Evolutionary conservation across 2,888 invertebrate species (phyloP).

Genomic region (Ormyrus labotus): DNA sequence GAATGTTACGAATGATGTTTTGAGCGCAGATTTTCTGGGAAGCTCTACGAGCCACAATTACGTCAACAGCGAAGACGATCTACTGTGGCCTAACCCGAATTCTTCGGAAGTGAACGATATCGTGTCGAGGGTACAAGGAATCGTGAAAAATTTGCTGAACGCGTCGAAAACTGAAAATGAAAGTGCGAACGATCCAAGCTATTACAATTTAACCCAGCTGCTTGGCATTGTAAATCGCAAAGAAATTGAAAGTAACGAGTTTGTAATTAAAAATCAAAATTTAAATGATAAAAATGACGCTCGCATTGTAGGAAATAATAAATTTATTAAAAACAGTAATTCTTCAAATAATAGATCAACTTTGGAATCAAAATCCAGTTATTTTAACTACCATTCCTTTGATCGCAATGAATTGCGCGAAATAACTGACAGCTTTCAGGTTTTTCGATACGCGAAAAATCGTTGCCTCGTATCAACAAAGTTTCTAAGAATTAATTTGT

Average conservation of each 20-base stretch:
- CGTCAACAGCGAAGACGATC: slow-evolving; percentile 55
- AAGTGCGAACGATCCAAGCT: neutral
- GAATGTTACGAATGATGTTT: slow-evolving; percentile 29
- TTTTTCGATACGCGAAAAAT: slow-evolving; percentile 21
- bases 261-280: no score
- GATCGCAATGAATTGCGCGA: no score
- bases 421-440: neutral
- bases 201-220: slow-evolving; percentile 10
- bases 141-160: slow-evolving; percentile 61
- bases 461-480: slow-evolving; percentile 65
- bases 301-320: no score
- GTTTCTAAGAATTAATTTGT: slow-evolving; percentile 67
- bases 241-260: neutral
- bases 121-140: slow-evolving; percentile 59
- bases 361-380: no score
- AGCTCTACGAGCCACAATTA: slow-evolving; percentile 55
- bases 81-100: slow-evolving; percentile 46
- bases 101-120: slow-evolving; percentile 60
- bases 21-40: slow-evolving; percentile 16
- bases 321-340: no score
- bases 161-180: neutral
- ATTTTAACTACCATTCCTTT: no score
- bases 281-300: no score
- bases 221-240: slow-evolving; percentile 2
- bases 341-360: no score